Base-by-base conservation (phyloP, 1,140 invertebrate species). In the Musca vetustissima region DNA sequence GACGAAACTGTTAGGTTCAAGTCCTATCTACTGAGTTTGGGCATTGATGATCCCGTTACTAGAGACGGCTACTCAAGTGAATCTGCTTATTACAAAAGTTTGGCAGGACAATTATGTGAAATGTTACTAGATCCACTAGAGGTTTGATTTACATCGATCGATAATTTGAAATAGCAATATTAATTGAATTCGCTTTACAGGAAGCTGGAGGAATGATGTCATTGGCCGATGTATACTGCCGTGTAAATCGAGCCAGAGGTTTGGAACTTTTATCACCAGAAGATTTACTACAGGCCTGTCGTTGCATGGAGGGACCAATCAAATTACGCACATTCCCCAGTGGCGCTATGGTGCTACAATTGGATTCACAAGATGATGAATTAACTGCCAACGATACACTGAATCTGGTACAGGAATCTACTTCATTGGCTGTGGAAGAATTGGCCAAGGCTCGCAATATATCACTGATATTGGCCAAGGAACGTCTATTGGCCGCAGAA, bases 1-100 rank as follows among this genome's bases (percentile, higher is more conserved):
- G 97, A 99, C 86, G 98, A 99, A 85, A 98, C 97, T 9, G 88
- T 98, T 15, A 89, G 90, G 73, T 98, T 99, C 76, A 98, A 98
- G 82, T 93, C 96, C 0, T 97, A 99, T 79, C 84, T 99, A 48
- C 88, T 99, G 82, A 98, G 95, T 83, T 87, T 99, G 73, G 97
- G 97, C 75, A 97, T 99, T 71, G 94, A 96, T 77, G 96, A 99
- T 87, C 97, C 97, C 19, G 97, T 99, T 0, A 98, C 97, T 0
- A 89, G 94, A 80, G 91, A 95, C 78, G 89, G 92, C 47, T 97
- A 92, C 81, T 93, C 92, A 74, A 93, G 89, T 73, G 93, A 94
- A 70, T 91, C 91, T 71, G 89, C 92, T 71, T 99, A 97, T 82
- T 95, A 94, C 79, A 86, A 88, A 74, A 91, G 94, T 73, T 84